Percentiles rank a stretch among this genome's conserved stretches.
These are phyloP conservation scores for Himalopsyche kuldschensis DNA, from an alignment of 2,888 invertebrate genomes.

Conservation along the genomic window DNA sequence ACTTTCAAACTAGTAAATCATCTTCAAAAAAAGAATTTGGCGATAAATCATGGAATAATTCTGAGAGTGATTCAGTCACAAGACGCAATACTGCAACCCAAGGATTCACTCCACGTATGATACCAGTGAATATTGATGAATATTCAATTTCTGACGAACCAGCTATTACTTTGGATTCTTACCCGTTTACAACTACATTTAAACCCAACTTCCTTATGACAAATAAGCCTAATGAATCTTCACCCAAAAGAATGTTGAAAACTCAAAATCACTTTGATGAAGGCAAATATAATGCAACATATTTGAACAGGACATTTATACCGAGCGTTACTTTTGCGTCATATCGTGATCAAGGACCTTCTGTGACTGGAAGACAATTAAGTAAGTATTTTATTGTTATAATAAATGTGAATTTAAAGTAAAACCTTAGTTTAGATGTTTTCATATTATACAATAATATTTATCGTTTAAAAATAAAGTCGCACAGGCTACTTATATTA, in stretches of 20 bases:
- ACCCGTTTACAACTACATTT: no score
- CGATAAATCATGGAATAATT: background rate
- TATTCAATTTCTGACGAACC: background rate
- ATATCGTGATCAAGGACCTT: background rate
- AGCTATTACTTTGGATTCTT: background rate
- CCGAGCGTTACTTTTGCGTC: background rate
- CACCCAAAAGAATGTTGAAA: no score
- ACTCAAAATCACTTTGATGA: background rate
- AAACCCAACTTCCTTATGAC: no score
- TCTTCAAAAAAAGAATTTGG: background rate
- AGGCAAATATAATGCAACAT: background rate
- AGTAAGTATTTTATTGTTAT: background rate
- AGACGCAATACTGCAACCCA: background rate
- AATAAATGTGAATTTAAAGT: no score
- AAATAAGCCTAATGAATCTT: no score
- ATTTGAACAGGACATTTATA: background rate
- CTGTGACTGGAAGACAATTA: background rate
- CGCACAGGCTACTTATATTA: no score
- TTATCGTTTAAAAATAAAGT: no score
- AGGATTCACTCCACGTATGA: background rate
- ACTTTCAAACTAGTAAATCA: background rate
- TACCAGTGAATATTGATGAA: background rate
- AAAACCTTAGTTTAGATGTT: no score
- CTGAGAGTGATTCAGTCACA: background rate
- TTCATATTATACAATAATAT: no score